Conservation (phyloP, 2,113 vertebrate genomes). For the Nothoprocta pentlandii region DNA sequence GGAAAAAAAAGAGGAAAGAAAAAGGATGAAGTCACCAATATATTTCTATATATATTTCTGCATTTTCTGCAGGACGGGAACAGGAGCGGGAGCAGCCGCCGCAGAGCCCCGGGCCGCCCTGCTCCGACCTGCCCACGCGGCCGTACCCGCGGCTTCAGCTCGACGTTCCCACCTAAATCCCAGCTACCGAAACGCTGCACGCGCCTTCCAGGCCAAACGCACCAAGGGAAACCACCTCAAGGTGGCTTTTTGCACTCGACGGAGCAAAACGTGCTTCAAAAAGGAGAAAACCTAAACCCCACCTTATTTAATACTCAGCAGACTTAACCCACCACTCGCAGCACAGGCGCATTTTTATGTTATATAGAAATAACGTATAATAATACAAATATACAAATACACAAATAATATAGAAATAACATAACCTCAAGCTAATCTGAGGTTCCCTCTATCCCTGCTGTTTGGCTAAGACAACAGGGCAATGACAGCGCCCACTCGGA, state of each 20-base stretch:
- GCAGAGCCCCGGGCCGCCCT: neutral
- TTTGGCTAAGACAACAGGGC: neutral
- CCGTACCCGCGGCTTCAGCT: neutral
- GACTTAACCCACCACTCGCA: neutral
- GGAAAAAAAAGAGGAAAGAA: neutral
- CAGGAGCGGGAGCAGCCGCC: neutral
- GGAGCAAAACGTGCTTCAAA: neutral
- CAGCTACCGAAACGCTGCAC: neutral
- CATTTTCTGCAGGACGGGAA: neutral
- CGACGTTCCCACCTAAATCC: neutral
- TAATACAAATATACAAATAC: too few species aligned
- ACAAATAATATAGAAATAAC: too few species aligned
- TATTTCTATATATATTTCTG: too few species aligned
- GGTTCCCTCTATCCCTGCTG: neutral
- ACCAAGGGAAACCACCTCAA: neutral
- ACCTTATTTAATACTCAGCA: neutral
- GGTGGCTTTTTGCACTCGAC: neutral
- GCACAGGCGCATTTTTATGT: neutral
- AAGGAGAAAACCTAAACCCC: neutral
- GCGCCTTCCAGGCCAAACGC: neutral
- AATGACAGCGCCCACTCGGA: neutral
- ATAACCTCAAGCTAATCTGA: neutral
- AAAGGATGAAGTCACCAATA: neutral
- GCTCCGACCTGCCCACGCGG: conserved; percentile 36
- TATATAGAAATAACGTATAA: neutral